phyloP scores from a whole-genome alignment of 2,888 invertebrate genomes.

The Ophion slaviceki region DNA sequence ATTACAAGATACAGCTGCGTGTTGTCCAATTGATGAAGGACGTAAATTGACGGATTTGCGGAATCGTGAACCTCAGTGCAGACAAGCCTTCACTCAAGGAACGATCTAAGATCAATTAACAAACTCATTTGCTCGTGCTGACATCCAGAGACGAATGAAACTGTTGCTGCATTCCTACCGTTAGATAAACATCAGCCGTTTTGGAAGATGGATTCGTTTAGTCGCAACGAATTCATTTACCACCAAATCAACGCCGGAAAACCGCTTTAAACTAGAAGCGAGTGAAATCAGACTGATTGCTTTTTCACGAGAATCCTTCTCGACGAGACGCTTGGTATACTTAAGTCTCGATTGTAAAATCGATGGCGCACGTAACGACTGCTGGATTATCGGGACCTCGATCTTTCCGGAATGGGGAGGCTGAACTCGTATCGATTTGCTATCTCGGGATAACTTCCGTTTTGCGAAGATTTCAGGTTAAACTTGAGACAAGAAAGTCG shows the following conservation, averaged over 20 bases:
- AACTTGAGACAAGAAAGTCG: conserved; percentile 4
- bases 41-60: no score
- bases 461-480: neutral
- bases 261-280: neutral
- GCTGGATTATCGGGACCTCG: conserved; percentile 15
- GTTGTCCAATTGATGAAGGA: no score
- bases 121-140: no score
- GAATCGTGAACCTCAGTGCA: no score
- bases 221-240: neutral
- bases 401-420: conserved; percentile 4
- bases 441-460: neutral
- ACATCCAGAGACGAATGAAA: neutral
- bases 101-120: no score
- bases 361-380: conserved; percentile 19
- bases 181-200: neutral
- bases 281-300: neutral
- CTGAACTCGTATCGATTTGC: conserved; percentile 23
- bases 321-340: neutral
- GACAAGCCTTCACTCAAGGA: no score
- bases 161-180: neutral
- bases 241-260: neutral
- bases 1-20: no score
- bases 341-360: conserved; percentile 34
- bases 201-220: neutral
- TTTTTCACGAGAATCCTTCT: neutral